Conservation (phyloP, 1,140 invertebrate species). For the Ips typographus region DNA sequence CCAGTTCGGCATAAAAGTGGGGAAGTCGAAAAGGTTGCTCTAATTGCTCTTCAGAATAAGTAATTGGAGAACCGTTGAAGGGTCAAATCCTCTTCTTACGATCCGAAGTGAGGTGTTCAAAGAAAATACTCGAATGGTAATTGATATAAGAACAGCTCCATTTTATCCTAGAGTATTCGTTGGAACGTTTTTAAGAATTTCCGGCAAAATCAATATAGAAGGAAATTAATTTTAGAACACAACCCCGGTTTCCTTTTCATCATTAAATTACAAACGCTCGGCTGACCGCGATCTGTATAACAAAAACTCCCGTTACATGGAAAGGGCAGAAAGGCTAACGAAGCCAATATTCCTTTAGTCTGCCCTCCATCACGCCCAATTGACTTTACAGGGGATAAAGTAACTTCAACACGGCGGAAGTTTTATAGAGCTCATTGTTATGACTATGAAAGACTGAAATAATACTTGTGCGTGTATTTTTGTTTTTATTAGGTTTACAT, state of each 20-base stretch:
- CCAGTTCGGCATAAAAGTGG: background rate
- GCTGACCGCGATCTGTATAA: constrained; percentile 25
- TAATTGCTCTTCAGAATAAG: constrained; percentile 27
- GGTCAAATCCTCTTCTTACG: constrained; percentile 12
- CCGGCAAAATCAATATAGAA: background rate
- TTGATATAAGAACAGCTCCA: background rate
- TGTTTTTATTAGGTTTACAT: no score
- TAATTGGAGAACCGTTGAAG: constrained; percentile 25
- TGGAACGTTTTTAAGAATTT: no score
- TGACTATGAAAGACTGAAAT: no score
- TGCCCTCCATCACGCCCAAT: constrained; percentile 46
- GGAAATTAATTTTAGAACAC: background rate
- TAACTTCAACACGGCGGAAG: constrained; percentile 2
- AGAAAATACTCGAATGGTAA: background rate
- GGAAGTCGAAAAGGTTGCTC: constrained; percentile 7
- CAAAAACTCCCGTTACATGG: constrained; percentile 29
- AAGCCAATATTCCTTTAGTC: constrained; percentile 42
- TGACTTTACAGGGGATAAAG: constrained; percentile 37
- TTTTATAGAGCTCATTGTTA: no score
- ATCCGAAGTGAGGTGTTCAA: constrained; percentile 3
- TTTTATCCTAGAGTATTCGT: no score
- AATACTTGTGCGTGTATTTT: no score
- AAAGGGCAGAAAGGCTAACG: constrained; percentile 38
- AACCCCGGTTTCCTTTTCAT: constrained; percentile 11
- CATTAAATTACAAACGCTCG: constrained; percentile 24